Percentiles rank a stretch among this genome's conserved stretches.
These are phyloP conservation scores for Menura novaehollandiae DNA, from an alignment of 2,113 vertebrate species.

Conservation along the genomic window DNA sequence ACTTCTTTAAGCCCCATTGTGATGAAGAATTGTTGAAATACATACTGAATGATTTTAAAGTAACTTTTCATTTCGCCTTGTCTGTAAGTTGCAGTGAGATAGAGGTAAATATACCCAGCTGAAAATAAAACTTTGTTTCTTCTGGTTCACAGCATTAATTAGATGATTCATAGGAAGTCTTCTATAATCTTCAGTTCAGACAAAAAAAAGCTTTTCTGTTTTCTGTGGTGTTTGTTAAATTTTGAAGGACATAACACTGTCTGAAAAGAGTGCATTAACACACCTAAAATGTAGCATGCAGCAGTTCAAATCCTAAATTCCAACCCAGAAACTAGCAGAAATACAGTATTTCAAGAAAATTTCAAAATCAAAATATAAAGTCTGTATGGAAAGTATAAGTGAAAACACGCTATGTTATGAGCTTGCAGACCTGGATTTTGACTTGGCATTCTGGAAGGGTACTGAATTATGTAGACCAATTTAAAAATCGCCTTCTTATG, in stretches of 20 bases:
- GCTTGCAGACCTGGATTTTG: neutral
- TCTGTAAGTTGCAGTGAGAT: neutral
- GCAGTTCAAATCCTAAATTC: neutral
- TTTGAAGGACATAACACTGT: too few relatives aligned
- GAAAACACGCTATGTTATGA: neutral
- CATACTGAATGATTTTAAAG: neutral
- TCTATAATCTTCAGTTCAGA: neutral
- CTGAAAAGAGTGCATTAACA: neutral
- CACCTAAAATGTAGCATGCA: neutral
- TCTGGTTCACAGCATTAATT: neutral
- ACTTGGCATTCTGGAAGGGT: neutral
- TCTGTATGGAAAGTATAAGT: rapidly evolving
- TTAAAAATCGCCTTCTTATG: neutral
- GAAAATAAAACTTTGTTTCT: neutral
- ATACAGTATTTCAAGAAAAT: neutral
- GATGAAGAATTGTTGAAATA: neutral
- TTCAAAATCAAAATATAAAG: neutral
- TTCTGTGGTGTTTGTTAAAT: neutral
- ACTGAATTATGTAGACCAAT: neutral
- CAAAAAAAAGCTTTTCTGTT: neutral
- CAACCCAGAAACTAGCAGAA: neutral
- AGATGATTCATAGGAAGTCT: neutral
- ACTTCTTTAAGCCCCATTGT: neutral
- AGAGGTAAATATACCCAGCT: neutral
- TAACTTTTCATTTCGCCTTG: neutral